These are phyloP conservation scores for Desoria tigrina DNA, from an alignment of 2,888 invertebrate genomes.

Conservation along the genomic window DNA sequence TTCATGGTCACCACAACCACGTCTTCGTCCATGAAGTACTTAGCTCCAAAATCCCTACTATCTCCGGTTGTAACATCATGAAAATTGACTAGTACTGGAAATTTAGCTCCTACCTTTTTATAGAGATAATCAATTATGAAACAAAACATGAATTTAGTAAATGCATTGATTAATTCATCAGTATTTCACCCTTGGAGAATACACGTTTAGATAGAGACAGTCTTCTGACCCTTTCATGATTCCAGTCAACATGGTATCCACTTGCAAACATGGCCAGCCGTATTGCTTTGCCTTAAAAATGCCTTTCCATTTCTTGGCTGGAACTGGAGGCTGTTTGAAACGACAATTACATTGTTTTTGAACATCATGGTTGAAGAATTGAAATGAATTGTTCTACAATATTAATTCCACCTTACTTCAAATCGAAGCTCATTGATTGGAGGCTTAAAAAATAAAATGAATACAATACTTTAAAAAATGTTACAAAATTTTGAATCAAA, in stretches of 20 bases:
- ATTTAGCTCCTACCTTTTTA: slow-evolving; percentile 15
- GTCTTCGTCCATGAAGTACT: slow-evolving; percentile 49
- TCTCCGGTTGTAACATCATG: slow-evolving; percentile 53
- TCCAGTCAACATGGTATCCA: slow-evolving; percentile 21
- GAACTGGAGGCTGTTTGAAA: slow-evolving; percentile 32
- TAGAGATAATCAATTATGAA: neutral
- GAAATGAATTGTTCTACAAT: neutral
- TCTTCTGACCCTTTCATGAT: slow-evolving; percentile 36
- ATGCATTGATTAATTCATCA: too few relatives aligned
- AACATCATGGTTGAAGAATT: neutral
- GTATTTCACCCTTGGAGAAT: slow-evolving; percentile 34
- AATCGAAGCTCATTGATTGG: slow-evolving; percentile 29
- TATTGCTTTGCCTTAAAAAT: slow-evolving; percentile 37
- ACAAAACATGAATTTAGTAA: neutral
- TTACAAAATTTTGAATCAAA: too few relatives aligned
- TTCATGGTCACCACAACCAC: slow-evolving; percentile 53
- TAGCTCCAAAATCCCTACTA: slow-evolving; percentile 43
- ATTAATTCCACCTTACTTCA: slow-evolving; percentile 24
- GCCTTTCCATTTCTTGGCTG: slow-evolving; percentile 39
- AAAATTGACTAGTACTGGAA: slow-evolving; percentile 55
- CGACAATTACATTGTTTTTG: slow-evolving; percentile 7
- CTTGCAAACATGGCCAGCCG: slow-evolving; percentile 28
- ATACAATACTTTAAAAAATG: too few relatives aligned
- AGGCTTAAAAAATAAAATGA: too few relatives aligned
- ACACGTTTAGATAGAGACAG: slow-evolving; percentile 46